Evolutionary conservation across 2,113 vertebrate genomes (phyloP), one percentile per base, ranked within the genome.

Genomic region (Mastomys natalensis): DNA sequence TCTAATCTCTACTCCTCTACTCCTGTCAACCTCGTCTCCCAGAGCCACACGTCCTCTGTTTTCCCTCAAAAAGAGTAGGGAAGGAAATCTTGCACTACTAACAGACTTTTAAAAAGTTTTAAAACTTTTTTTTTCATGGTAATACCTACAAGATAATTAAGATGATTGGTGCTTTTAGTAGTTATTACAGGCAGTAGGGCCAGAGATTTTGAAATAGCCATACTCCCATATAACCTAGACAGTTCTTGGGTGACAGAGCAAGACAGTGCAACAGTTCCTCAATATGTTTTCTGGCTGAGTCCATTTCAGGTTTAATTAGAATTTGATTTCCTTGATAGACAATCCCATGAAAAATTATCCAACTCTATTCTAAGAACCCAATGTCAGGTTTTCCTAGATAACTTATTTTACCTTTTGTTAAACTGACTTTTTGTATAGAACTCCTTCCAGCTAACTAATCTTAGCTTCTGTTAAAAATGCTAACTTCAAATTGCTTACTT

Each of bases 101-200:
- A 16, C 6, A 48, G 34, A 48, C 40, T 88, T 76, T 45, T 51
- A 31, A 77, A 51, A 78, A 17, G 15, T 34, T 34, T 51, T 43
- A 87, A 60, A 58, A 58, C 34, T 51, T 51, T 51, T 51, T 91
- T 70, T 51, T 91, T 70, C 24, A 51, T 7, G 22, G 43, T 40
- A 91, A 51, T 48, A 78, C 72, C 40, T 80, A 91, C 81, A 34
- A 87, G 72, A 87, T 55, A 81, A 87, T 74, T 68, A 87, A 81
- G 77, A 74, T 12, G 24, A 86, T 72, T 72, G 3, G 7, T 21
- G 76, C 19, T 72, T 55, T 90, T 40, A 45, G 17, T 53, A 43
- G 45, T 72, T 90, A 37, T 29, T 11, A 9, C 21, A 72, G 87
- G 51, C 26, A 78, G 51, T 73, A 48, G 6, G 12, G 90, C 86